phyloP scores from a whole-genome alignment of 2,888 invertebrate genomes.

The Mellilla xanthometata region DNA sequence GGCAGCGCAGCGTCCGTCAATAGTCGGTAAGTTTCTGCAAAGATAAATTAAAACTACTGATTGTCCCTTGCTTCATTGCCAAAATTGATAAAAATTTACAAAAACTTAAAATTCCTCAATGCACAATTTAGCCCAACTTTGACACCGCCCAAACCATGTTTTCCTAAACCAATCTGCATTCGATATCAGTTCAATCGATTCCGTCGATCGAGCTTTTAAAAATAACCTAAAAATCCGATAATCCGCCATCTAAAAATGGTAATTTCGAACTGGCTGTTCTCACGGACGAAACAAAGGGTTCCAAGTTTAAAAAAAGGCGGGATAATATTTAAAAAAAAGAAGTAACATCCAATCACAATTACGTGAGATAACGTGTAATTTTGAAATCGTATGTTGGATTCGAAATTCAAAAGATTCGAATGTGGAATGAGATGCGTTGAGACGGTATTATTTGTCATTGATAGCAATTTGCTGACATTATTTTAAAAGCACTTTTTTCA shows the following conservation, averaged over 20 bases:
- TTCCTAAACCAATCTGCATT: conserved; percentile 58
- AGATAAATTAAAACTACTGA: too few species aligned
- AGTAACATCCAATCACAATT: conserved; percentile 80
- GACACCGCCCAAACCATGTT: conserved; percentile 64
- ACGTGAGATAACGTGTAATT: conserved; percentile 58
- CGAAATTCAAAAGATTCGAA: too few species aligned
- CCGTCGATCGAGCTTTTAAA: conserved; percentile 49
- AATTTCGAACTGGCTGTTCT: conserved; percentile 72
- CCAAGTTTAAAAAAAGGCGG: conserved; percentile 61
- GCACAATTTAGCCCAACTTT: conserved; percentile 26
- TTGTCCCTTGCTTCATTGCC: not conserved
- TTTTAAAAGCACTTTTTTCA: not conserved
- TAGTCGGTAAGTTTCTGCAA: conserved; percentile 84
- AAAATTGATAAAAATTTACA: conserved; percentile 26
- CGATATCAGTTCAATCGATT: conserved; percentile 52
- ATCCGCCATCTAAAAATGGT: conserved; percentile 80
- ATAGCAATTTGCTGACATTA: conserved; percentile 21
- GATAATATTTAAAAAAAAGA: conserved; percentile 55
- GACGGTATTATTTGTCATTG: conserved; percentile 31
- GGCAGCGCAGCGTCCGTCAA: conserved; percentile 93
- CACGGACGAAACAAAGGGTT: conserved; percentile 72
- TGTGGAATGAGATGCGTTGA: conserved; percentile 42
- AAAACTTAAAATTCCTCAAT: conserved; percentile 17
- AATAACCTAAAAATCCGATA: conserved; percentile 64
- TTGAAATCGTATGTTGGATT: conserved; percentile 51